Percentiles rank a stretch among this genome's conserved stretches.
Conservation (phyloP, 1,140 invertebrate species). For the Telenomus remus region DNA sequence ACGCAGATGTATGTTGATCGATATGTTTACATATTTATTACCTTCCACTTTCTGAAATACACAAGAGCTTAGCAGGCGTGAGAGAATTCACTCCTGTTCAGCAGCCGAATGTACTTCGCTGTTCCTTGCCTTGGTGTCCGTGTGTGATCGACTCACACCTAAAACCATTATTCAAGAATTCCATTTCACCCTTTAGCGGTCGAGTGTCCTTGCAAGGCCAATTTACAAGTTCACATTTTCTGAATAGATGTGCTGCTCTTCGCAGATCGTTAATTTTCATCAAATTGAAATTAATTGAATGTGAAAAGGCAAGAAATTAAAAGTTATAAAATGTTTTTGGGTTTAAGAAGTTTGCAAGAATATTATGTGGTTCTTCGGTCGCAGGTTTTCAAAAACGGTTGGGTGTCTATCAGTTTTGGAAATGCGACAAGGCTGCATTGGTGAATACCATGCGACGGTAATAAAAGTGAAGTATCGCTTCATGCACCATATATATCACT, state of each 20-base stretch:
- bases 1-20: slow-evolving; percentile 46
- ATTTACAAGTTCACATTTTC: too few species aligned
- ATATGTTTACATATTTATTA: slow-evolving; percentile 49
- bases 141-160: slow-evolving; percentile 17
- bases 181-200: background rate
- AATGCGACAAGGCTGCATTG: slow-evolving; percentile 7
- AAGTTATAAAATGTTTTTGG: too few species aligned
- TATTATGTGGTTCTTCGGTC: slow-evolving; percentile 19
- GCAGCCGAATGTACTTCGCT: slow-evolving; percentile 24
- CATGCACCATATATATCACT: slow-evolving; percentile 12
- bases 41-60: slow-evolving; percentile 27
- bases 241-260: too few species aligned
- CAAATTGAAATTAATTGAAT: too few species aligned
- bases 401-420: slow-evolving; percentile 25
- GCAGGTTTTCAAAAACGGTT: slow-evolving; percentile 18
- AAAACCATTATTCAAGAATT: slow-evolving; percentile 6
- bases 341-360: slow-evolving; percentile 5
- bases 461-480: slow-evolving; percentile 29
- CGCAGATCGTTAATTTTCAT: too few species aligned
- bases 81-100: slow-evolving; percentile 25
- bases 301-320: too few species aligned
- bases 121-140: slow-evolving; percentile 22
- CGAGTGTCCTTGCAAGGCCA: too few species aligned
- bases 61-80: slow-evolving; percentile 37
- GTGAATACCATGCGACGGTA: slow-evolving; percentile 1